Conservation (phyloP, 2,797 vertebrate genomes). For the Oreochromis grahami region DNA sequence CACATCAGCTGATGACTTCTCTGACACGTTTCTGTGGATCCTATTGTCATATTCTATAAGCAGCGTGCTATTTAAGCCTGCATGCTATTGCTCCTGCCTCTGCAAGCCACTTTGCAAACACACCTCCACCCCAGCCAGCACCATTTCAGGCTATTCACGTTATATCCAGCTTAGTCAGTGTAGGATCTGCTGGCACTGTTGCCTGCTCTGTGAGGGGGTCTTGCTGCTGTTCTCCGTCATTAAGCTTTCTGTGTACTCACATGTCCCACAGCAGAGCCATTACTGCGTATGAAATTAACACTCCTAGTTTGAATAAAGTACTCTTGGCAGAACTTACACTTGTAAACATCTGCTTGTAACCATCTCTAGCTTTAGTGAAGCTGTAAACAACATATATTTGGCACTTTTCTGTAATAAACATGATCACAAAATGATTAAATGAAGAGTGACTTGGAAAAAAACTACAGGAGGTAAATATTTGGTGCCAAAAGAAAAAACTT, state of each 20-base stretch:
- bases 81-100: background rate
- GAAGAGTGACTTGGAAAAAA: background rate
- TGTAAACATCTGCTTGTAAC: background rate
- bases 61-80: background rate
- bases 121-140: background rate
- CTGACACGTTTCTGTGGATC: background rate
- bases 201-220: background rate
- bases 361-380: background rate
- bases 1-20: background rate
- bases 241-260: background rate
- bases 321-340: background rate
- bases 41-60: background rate
- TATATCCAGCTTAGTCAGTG: background rate
- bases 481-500: background rate
- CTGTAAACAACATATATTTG: background rate
- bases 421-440: background rate
- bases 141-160: background rate
- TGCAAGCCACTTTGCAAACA: background rate
- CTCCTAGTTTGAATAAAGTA: background rate
- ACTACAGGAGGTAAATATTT: background rate
- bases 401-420: background rate
- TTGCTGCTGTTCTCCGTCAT: background rate
- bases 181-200: background rate
- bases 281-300: background rate
- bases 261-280: background rate